Evolutionary conservation across 1,140 invertebrate genomes (phyloP), one percentile per base, ranked within the genome.

Genomic region (Musca domestica): DNA sequence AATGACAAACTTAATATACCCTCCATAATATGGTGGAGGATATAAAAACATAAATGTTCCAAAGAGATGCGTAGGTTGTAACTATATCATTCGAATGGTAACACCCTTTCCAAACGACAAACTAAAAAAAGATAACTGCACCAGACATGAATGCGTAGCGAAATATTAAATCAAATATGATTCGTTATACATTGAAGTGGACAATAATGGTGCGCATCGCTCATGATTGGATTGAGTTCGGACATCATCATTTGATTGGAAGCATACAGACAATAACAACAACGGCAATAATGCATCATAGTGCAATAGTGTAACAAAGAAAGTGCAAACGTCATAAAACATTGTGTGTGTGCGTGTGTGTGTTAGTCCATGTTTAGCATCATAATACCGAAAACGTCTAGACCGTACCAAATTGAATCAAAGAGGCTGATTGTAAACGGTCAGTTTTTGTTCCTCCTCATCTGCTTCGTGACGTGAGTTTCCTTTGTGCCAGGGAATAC

Each of bases 261-360:
- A n/a, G n/a, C n/a, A n/a, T n/a, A n/a, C n/a, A 41, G 34, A 41
- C 34, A n/a, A 27, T 15, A 30, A 27, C 52, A n/a, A 56, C 25
- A 27, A 56, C 19, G 14, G 23, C 6, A 54, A 54, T 1, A 51
- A 22, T n/a, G n/a, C 52, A 56, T n/a, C n/a, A 41, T 41, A 41
- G 34, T 41, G 34, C 34, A 41, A 9, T 41, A 12, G 34, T 5
- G 34, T 41, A 41, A 41, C 34, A 41, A 41, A 41, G 34, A 56
- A 56, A 56, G 52, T 56, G 23, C 52, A 56, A 56, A 56, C 52
- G 52, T 56, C 52, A 56, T 41, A 41, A 41, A 41, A 41, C 34
- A 41, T 56, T 56, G 22, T 23, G 4, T 56, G n/a, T n/a, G n/a
- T n/a, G n/a, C n/a, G n/a, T n/a, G n/a, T n/a, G n/a, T n/a, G n/a